Conservation (phyloP, 2,113 vertebrate species). For the Astur gentilis region DNA sequence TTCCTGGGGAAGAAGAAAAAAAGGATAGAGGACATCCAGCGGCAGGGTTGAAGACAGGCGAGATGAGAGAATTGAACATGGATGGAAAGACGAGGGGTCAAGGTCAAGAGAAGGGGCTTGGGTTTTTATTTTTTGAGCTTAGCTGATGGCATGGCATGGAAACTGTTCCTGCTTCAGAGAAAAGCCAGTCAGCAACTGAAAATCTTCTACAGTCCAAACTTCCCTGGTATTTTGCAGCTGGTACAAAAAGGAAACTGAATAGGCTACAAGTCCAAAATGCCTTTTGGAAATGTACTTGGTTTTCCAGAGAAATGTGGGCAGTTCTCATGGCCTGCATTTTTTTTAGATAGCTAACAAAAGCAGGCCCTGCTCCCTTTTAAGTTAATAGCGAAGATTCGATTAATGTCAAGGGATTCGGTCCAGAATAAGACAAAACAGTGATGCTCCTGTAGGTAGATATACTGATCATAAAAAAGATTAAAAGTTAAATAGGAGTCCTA, state of each 20-base stretch:
- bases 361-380: background rate
- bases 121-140: background rate
- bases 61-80: background rate
- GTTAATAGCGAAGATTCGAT: background rate
- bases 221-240: background rate
- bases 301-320: background rate
- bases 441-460: background rate
- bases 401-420: background rate
- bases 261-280: background rate
- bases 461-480: background rate
- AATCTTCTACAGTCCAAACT: background rate
- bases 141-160: background rate
- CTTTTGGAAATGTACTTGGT: background rate
- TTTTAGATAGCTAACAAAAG: background rate
- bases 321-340: background rate
- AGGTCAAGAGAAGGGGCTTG: background rate
- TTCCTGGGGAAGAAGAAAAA: background rate
- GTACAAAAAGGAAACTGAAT: background rate
- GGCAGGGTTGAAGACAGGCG: background rate
- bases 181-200: background rate
- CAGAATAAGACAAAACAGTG: background rate
- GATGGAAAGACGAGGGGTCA: background rate
- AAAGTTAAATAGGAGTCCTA: background rate
- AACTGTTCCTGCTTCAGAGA: background rate
- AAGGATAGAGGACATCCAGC: background rate